Evolutionary conservation across 2,797 vertebrate species (phyloP), one percentile per base, ranked within the genome.

Genomic region (Platalea minor): DNA sequence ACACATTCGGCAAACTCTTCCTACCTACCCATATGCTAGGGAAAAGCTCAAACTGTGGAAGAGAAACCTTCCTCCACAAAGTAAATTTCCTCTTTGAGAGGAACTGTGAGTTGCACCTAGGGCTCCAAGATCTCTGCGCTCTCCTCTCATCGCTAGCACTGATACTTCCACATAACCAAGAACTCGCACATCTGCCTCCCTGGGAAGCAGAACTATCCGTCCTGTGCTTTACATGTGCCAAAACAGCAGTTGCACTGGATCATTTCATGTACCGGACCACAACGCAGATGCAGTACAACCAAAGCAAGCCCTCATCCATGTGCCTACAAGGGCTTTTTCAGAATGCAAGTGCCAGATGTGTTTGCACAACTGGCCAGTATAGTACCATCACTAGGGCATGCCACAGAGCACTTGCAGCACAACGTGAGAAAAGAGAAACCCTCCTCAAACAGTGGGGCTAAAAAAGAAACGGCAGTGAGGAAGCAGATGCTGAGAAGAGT

Each of bases 11-110:
- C 82, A 95, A 89, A 94, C 67, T 95, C 92, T 92, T 97, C 95
- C 96, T 96, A 96, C 95, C 92, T 96, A 95, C 87, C 89, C 92
- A 96, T 95, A 96, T 97, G 92, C 43, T 68, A 93, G 17, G 39
- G 54, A 95, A 83, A 90, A 95, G 37, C 96, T 96, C 92, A 89
- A 83, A 95, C 83, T 72, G 75, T 43, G 88, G 53, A 75, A 78
- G 48, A 94, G 60, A 96, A 95, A 92, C 90, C 86, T 89, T 86
- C 76, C 77, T 79, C 81, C 70, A 93, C 48, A 54, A 91, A 95
- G 78, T 54, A 77, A 72, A 89, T 93, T 63, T 80, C 65, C 48
- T 82, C 7, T 4, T 33, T 13, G 53, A 43, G 50, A 83, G 33
- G 33, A 88, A 73, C 77, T 18, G 15, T 5, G 13, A 89, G 65